Percentiles rank a stretch among this genome's conserved stretches.
Conservation (phyloP, 1,140 invertebrate species). For the Drosophila guanche region DNA sequence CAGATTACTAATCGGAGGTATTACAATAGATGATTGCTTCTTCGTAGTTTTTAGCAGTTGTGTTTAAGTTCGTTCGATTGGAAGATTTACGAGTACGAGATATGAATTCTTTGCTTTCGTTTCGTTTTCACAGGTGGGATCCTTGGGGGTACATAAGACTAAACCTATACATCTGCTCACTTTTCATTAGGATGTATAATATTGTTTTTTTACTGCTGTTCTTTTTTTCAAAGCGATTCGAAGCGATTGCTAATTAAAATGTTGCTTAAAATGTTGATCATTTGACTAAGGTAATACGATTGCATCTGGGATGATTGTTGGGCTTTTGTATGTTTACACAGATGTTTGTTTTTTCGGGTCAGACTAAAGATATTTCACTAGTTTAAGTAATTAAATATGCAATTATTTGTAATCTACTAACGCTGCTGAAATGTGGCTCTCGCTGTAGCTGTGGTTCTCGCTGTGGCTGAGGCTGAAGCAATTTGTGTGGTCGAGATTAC, state of each 20-base stretch:
- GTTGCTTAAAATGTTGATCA: slow-evolving; percentile 49
- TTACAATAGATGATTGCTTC: slow-evolving; percentile 71
- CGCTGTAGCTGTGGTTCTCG: slow-evolving; percentile 18
- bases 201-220: slow-evolving; percentile 6
- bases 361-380: slow-evolving; percentile 56
- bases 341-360: slow-evolving; percentile 24
- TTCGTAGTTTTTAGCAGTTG: slow-evolving; percentile 34
- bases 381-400: slow-evolving; percentile 60
- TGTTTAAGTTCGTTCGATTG: slow-evolving; percentile 40
- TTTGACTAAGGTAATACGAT: slow-evolving; percentile 50
- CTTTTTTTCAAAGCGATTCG: slow-evolving; percentile 20
- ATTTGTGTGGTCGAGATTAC: slow-evolving; percentile 47
- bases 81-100: slow-evolving; percentile 38
- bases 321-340: slow-evolving; percentile 46
- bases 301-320: slow-evolving; percentile 64
- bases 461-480: slow-evolving; percentile 12
- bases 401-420: slow-evolving; percentile 53
- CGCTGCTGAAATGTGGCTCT: slow-evolving; percentile 27
- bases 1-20: slow-evolving; percentile 75
- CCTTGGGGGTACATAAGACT: slow-evolving; percentile 56
- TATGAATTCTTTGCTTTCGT: slow-evolving; percentile 59
- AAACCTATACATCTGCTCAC: slow-evolving; percentile 32
- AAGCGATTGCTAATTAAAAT: slow-evolving; percentile 58
- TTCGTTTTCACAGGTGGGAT: slow-evolving; percentile 64
- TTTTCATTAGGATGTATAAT: slow-evolving; percentile 19